Percentiles rank a stretch among this genome's conserved stretches.
phyloP scores from a whole-genome alignment of 2,888 invertebrate genomes.

The Thelaira solivaga region DNA sequence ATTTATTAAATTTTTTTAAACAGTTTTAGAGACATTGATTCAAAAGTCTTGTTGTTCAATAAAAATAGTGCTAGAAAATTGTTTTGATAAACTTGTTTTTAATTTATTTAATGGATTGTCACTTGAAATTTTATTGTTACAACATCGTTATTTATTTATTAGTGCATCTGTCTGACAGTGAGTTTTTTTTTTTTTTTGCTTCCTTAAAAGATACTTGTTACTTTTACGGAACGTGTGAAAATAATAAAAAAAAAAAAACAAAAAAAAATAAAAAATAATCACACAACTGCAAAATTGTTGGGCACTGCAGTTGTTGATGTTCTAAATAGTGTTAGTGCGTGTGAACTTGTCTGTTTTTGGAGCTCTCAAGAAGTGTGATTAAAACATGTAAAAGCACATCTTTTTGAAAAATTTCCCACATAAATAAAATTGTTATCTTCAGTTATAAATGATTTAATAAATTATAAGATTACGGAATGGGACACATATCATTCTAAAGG shows the following conservation, averaged over 20 bases:
- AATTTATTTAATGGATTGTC: slow-evolving; percentile 59
- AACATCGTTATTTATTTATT: slow-evolving; percentile 40
- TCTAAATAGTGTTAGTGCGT: neutral
- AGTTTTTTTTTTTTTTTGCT: neutral
- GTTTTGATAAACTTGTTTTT: slow-evolving; percentile 35
- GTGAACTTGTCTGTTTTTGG: too few species aligned
- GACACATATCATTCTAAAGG: too few species aligned
- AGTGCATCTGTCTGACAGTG: neutral
- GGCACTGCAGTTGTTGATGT: slow-evolving; percentile 30
- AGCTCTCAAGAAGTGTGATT: too few species aligned
- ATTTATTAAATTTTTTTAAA: too few species aligned
- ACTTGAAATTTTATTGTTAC: slow-evolving; percentile 38
- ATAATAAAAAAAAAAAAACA: slow-evolving; percentile 26
- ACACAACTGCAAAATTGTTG: slow-evolving; percentile 44
- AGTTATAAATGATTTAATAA: too few species aligned
- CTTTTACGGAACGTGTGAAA: slow-evolving; percentile 59
- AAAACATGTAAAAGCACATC: too few species aligned
- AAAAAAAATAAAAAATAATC: slow-evolving; percentile 14
- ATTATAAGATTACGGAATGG: too few species aligned
- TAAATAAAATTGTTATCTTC: too few species aligned
- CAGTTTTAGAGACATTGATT: slow-evolving; percentile 17
- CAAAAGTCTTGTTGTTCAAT: neutral
- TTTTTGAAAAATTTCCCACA: too few species aligned
- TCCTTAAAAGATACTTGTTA: too few species aligned
- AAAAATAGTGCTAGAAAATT: slow-evolving; percentile 2